These are phyloP conservation scores for Litoditis marina DNA, from an alignment of 2,888 invertebrate species.

Conservation along the genomic window DNA sequence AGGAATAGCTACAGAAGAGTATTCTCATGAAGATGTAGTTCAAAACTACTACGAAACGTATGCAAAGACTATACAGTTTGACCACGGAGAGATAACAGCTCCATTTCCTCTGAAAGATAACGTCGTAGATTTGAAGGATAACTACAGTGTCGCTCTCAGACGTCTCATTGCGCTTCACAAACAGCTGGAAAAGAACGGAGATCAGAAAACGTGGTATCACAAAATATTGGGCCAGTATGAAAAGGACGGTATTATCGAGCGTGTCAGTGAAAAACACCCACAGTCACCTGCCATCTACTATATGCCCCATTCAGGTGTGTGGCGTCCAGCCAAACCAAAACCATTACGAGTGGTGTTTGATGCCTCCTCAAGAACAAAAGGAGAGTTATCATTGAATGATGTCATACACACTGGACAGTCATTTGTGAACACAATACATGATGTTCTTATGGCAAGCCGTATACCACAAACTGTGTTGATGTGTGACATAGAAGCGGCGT, in stretches of 20 bases:
- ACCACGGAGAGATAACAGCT: background rate
- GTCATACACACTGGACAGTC: background rate
- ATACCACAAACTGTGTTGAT: background rate
- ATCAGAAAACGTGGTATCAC: background rate
- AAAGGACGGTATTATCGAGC: background rate
- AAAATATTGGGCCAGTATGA: background rate
- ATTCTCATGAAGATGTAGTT: background rate
- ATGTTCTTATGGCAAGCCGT: background rate
- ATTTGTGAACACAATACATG: background rate
- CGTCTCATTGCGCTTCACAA: background rate
- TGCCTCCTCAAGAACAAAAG: background rate
- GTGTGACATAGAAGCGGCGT: constrained; percentile 1
- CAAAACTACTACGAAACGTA: background rate
- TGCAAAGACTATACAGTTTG: background rate
- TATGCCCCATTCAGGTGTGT: background rate
- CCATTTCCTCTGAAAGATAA: constrained; percentile 3
- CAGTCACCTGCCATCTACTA: background rate
- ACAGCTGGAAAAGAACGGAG: background rate
- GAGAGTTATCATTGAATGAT: background rate
- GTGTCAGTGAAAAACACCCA: background rate
- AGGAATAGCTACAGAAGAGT: background rate
- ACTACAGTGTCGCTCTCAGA: background rate
- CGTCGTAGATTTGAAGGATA: background rate
- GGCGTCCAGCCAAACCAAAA: background rate
- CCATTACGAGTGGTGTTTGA: constrained; percentile 2